Evolutionary conservation across 2,113 vertebrate genomes (phyloP).

Genomic region (Gallinago media): DNA sequence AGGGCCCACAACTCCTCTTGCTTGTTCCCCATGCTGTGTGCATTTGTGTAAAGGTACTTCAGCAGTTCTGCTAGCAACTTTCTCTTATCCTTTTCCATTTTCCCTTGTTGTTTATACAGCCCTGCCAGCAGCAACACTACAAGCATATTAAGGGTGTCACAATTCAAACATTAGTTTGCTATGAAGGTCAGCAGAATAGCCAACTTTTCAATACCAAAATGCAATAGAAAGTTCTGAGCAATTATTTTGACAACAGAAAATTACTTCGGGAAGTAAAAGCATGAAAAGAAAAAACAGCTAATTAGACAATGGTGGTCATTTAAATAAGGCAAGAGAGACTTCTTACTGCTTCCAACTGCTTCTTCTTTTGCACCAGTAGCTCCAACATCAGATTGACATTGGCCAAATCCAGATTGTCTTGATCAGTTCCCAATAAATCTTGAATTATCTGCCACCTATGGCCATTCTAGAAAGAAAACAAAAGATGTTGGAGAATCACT

Average conservation of each 20-base stretch:
- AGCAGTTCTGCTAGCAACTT: not conserved
- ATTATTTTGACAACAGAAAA: not conserved
- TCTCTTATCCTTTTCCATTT: not conserved
- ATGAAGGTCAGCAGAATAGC: not conserved
- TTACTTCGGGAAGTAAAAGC: not conserved
- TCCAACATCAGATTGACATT: constrained; percentile 98
- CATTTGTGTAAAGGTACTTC: too few species aligned
- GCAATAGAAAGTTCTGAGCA: not conserved
- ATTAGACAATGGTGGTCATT: not conserved
- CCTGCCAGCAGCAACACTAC: not conserved
- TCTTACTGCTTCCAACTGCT: constrained; percentile 95
- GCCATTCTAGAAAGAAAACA: constrained; percentile 84
- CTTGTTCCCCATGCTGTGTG: too few species aligned
- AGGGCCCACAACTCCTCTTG: too few species aligned
- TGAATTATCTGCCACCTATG: constrained; percentile 97
- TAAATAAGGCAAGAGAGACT: not conserved
- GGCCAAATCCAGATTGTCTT: constrained; percentile 96
- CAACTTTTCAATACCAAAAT: not conserved
- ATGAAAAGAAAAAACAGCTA: not conserved
- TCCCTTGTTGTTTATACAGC: not conserved
- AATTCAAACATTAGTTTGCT: not conserved
- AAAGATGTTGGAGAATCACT: not conserved
- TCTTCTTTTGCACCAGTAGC: constrained; percentile 96
- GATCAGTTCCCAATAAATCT: constrained; percentile 92
- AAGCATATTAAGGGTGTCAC: not conserved